These are phyloP conservation scores for Matsumyia berberina DNA, from an alignment of 2,888 invertebrate species.

Conservation along the genomic window DNA sequence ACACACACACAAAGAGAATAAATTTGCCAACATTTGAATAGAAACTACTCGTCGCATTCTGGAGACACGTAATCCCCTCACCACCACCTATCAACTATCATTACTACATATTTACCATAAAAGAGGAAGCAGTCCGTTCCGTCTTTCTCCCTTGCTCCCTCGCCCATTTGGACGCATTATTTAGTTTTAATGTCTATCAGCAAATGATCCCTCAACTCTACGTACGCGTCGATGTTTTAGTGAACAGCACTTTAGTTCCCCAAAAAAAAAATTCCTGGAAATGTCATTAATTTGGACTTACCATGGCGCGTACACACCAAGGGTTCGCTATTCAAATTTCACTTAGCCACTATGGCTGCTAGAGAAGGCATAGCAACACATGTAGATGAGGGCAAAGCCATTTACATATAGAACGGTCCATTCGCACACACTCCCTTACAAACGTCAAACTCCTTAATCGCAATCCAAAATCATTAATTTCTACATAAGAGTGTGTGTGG, in stretches of 20 bases:
- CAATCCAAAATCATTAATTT: slow-evolving; percentile 66
- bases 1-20: background rate
- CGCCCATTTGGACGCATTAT: slow-evolving; percentile 18
- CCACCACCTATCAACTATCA: background rate
- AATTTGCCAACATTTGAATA: slow-evolving; percentile 14
- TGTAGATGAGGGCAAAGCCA: slow-evolving; percentile 50
- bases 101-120: slow-evolving; percentile 3
- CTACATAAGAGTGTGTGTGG: slow-evolving; percentile 9
- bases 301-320: slow-evolving; percentile 18
- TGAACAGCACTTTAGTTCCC: slow-evolving; percentile 14
- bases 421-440: slow-evolving; percentile 30
- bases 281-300: slow-evolving; percentile 51
- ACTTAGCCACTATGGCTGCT: slow-evolving; percentile 28
- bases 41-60: background rate
- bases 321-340: slow-evolving; percentile 62
- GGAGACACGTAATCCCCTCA: background rate
- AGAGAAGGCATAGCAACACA: slow-evolving; percentile 32
- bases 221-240: slow-evolving; percentile 1
- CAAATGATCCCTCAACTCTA: slow-evolving; percentile 25
- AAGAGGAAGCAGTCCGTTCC: background rate
- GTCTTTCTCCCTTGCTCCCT: background rate
- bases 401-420: slow-evolving; percentile 70
- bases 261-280: slow-evolving; percentile 30
- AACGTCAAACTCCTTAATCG: slow-evolving; percentile 34
- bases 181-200: slow-evolving; percentile 45